Conservation (phyloP, 1,140 invertebrate species). For the Drosophila setifemur region DNA sequence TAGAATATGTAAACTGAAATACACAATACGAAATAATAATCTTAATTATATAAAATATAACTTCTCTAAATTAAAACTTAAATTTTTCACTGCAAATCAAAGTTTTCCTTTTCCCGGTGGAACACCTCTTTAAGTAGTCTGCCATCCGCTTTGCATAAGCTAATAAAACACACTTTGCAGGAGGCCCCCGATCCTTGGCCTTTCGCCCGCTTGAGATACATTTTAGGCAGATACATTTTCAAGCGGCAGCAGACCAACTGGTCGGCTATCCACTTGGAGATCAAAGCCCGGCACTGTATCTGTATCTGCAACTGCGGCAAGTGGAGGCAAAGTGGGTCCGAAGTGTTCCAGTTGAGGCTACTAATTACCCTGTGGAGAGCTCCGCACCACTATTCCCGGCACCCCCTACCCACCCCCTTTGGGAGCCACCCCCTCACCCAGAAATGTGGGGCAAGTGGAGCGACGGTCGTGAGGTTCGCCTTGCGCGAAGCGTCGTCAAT, state of each 20-base stretch:
- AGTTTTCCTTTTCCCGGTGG: neutral
- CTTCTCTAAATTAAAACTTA: too few species aligned
- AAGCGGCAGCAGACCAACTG: constrained; percentile 23
- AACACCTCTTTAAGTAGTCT: neutral
- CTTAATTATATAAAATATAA: too few species aligned
- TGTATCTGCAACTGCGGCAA: constrained; percentile 62
- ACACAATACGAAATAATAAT: too few species aligned
- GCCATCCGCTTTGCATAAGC: constrained; percentile 3
- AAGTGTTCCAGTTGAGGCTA: constrained; percentile 59
- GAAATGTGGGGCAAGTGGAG: constrained; percentile 5
- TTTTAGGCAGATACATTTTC: constrained; percentile 17
- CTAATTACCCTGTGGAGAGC: constrained; percentile 79
- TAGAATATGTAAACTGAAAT: too few species aligned
- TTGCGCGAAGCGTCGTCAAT: constrained; percentile 77
- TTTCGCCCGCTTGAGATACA: constrained; percentile 12
- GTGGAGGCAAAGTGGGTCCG: constrained; percentile 44
- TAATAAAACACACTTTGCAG: constrained; percentile 26
- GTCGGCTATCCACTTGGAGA: constrained; percentile 62
- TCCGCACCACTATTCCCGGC: constrained; percentile 17
- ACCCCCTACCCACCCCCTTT: constrained; percentile 4
- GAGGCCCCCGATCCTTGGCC: constrained; percentile 27
- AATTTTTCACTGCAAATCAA: neutral
- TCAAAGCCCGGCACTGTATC: constrained; percentile 62
- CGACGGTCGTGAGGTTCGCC: constrained; percentile 62
- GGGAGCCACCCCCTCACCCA: neutral